Evolutionary conservation across 2,888 invertebrate genomes (phyloP), one percentile per base, ranked within the genome.

Genomic region (Julus scanicus): DNA sequence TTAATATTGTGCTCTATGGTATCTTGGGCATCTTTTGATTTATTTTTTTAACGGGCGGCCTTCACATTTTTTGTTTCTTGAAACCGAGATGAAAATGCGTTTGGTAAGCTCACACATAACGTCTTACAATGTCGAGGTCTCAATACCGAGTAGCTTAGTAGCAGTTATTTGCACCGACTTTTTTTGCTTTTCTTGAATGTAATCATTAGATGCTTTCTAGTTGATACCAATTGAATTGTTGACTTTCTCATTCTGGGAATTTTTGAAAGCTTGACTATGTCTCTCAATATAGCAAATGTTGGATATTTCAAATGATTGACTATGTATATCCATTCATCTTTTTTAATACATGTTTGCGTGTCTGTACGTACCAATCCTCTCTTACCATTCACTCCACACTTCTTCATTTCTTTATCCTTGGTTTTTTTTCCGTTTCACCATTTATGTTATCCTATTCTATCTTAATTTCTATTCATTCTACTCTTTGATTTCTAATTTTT

Each of bases 1-100:
- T 44, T 85, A 48, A 85, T 85, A 85, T 85, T 85, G 44, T 49
- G 44, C 49, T 44, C 17, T 48, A 44, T 85, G 85, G 49, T 85
- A 49, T 85, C 49, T 85, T 85, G 85, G 85, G 49, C 85, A 85
- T 85, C 49, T 85, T 83, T 85, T 44, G 85, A 44, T 85, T 85
- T 29, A 29, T 29, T 29, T 29, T 29, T 85, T 17, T 85, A 80
- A 37, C 80, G 5, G 80, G 13, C 37, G 80, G n/a, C 48, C 48
- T 85, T 85, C 20, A 44, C 44, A 44, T 17, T 84, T 37, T 84
- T 37, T 44, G 37, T 40, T 85, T 44, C 29, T 39, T 29, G 37
- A 13, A 80, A 80, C 13, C 37, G 80, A 80, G 80, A 80, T 29
- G 80, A 80, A 85, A 48, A 40, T 85, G 85, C 13, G 85, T 85